Evolutionary conservation across 1,140 invertebrate genomes (phyloP).

Genomic region (Homalodisca vitripennis): DNA sequence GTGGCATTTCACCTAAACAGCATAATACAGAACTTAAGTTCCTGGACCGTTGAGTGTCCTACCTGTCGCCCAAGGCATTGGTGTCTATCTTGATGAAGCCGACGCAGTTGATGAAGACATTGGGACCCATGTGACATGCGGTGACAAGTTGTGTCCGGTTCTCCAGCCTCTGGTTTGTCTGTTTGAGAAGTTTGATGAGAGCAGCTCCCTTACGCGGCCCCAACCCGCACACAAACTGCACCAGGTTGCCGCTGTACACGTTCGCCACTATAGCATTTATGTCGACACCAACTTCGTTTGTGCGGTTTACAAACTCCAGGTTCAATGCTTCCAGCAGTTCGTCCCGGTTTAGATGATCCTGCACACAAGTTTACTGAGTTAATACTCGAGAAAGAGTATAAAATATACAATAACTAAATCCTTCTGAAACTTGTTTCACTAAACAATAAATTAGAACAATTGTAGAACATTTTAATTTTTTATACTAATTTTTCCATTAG

Average conservation of each 20-base stretch:
- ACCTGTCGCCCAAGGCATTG: conserved; percentile 79
- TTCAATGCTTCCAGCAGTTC: conserved; percentile 82
- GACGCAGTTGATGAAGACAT: conserved; percentile 98
- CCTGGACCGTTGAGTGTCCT: background rate
- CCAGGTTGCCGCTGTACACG: conserved; percentile 81
- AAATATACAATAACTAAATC: too few species aligned
- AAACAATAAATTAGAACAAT: too few species aligned
- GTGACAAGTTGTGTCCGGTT: conserved; percentile 95
- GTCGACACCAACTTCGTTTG: conserved; percentile 99
- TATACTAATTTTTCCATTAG: too few species aligned
- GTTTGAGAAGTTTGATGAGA: conserved; percentile 87
- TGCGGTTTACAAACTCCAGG: conserved; percentile 87
- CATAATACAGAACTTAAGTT: conserved; percentile 13
- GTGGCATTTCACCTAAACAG: too few species aligned
- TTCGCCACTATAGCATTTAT: conserved; percentile 90
- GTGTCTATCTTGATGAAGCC: conserved; percentile 99
- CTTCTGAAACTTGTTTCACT: too few species aligned
- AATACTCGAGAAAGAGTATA: background rate
- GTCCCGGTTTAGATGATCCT: conserved; percentile 84
- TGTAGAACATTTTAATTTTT: too few species aligned
- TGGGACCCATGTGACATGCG: conserved; percentile 94
- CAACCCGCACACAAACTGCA: conserved; percentile 97
- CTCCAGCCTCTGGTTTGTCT: conserved; percentile 90
- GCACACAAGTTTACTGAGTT: too few species aligned
- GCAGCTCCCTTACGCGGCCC: conserved; percentile 93